phyloP scores from a whole-genome alignment of 1,140 invertebrate species.

The Schlechtendalia chinensis region DNA sequence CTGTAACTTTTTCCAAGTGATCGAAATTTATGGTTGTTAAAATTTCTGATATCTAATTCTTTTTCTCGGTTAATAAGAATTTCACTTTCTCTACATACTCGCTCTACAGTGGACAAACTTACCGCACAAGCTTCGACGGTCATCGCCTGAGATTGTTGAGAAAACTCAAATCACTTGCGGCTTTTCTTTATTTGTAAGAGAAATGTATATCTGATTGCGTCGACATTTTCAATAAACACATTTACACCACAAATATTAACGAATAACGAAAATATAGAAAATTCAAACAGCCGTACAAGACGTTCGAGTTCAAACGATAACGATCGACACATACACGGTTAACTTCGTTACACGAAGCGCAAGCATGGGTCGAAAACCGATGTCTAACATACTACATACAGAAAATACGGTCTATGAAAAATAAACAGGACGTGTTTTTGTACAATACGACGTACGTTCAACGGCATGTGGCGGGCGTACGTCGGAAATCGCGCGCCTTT shows the following conservation, averaged over 20 bases:
- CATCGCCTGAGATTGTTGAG: slow-evolving; percentile 23
- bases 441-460: neutral
- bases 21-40: slow-evolving; percentile 18
- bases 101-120: slow-evolving; percentile 9
- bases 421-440: neutral
- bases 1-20: neutral
- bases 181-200: neutral
- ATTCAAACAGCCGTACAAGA: slow-evolving; percentile 25
- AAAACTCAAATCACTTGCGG: neutral
- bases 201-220: neutral
- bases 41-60: neutral
- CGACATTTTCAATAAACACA: slow-evolving; percentile 31
- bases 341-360: too few species aligned
- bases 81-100: slow-evolving; percentile 24
- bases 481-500: neutral
- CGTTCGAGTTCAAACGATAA: slow-evolving; percentile 6
- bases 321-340: slow-evolving; percentile 1
- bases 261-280: slow-evolving; percentile 2
- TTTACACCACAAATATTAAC: neutral
- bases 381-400: neutral
- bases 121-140: slow-evolving; percentile 11
- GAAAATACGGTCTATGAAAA: neutral
- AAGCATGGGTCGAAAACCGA: neutral
- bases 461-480: neutral
- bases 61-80: neutral